Conservation (phyloP, 2,888 invertebrate genomes). For the Drosophila putrida region DNA sequence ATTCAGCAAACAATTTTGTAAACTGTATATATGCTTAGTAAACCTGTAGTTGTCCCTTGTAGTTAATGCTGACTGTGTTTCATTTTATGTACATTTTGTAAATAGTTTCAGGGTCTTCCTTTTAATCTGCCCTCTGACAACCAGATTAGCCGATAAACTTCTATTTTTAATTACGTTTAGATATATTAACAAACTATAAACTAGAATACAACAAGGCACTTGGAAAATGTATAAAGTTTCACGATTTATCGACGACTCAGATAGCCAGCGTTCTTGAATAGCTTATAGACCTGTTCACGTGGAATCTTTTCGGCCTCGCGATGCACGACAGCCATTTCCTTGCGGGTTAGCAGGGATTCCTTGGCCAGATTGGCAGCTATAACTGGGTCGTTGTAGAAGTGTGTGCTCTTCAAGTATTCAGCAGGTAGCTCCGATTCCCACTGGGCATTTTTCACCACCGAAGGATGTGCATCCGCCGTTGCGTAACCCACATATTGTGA, state of each 20-base stretch:
- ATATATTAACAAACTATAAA: conserved; percentile 70
- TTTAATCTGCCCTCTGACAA: background rate
- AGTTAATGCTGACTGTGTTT: background rate
- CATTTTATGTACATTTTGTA: background rate
- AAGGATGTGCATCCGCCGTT: conserved; percentile 88
- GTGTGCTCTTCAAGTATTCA: conserved; percentile 87
- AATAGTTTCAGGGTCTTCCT: background rate
- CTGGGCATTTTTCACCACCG: conserved; percentile 90
- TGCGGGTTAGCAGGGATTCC: conserved; percentile 92
- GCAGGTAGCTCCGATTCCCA: conserved; percentile 91
- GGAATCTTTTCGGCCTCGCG: conserved; percentile 93
- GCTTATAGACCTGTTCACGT: conserved; percentile 90
- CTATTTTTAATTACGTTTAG: background rate
- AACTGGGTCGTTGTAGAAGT: conserved; percentile 91
- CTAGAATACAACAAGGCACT: conserved; percentile 71
- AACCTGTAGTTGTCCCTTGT: conserved; percentile 23
- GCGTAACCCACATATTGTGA: conserved; percentile 71
- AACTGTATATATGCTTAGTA: conserved; percentile 45
- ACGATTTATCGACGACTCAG: conserved; percentile 77
- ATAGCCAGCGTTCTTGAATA: conserved; percentile 90
- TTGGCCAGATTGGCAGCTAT: conserved; percentile 91
- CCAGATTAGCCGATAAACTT: background rate
- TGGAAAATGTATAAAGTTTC: conserved; percentile 58
- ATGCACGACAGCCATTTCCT: conserved; percentile 92
- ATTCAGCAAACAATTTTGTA: background rate